These are phyloP conservation scores for Drosophila emarginata DNA, from an alignment of 2,888 invertebrate genomes.

Conservation along the genomic window DNA sequence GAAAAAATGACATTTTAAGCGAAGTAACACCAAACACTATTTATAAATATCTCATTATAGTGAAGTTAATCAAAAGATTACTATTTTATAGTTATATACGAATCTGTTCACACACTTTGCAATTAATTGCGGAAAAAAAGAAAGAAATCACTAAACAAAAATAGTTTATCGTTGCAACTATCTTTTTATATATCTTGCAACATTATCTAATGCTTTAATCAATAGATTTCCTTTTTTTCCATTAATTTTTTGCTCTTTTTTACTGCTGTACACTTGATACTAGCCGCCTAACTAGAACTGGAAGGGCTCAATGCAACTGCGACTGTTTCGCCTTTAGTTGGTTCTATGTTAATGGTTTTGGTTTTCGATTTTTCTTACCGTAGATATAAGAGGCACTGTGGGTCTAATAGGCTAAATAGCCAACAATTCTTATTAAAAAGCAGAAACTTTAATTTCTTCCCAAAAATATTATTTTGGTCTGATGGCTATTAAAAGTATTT, in stretches of 20 bases:
- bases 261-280: constrained; percentile 51
- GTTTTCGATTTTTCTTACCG: constrained; percentile 35
- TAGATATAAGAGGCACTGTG: constrained; percentile 18
- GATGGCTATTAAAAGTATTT: too few species aligned
- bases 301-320: constrained; percentile 33
- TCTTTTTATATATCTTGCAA: background rate
- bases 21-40: background rate
- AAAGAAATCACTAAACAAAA: background rate
- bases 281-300: constrained; percentile 44
- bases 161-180: too few species aligned
- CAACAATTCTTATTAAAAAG: background rate
- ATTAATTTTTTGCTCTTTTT: constrained; percentile 20
- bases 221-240: background rate
- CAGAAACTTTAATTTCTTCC: too few species aligned
- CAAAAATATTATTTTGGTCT: too few species aligned
- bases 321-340: constrained; percentile 34
- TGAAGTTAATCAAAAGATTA: too few species aligned
- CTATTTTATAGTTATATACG: too few species aligned
- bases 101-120: background rate
- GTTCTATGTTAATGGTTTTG: constrained; percentile 27
- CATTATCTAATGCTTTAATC: constrained; percentile 1
- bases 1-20: background rate
- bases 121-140: too few species aligned
- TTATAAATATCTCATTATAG: background rate
- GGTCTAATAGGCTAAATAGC: background rate